phyloP scores from a whole-genome alignment of 2,888 invertebrate genomes.

The Drosophila tanythrix region DNA sequence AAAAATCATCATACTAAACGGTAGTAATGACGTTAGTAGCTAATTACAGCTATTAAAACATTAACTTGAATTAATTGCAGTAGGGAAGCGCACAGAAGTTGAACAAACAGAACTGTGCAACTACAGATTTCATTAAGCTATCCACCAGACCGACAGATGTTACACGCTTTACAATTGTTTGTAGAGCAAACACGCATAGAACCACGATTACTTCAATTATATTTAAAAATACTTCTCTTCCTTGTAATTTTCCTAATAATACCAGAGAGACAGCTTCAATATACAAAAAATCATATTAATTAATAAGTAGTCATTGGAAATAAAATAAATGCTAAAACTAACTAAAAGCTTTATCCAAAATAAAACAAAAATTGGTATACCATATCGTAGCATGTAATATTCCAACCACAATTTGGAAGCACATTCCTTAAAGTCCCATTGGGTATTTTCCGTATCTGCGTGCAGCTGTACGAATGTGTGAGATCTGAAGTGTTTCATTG shows the following conservation, averaged over 20 bases:
- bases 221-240: neutral
- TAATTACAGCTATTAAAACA: slow-evolving; percentile 14
- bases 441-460: neutral
- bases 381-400: neutral
- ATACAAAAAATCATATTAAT: neutral
- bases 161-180: slow-evolving; percentile 4
- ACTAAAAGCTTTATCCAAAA: neutral
- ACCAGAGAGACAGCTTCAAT: neutral
- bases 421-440: neutral
- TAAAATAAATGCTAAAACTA: neutral
- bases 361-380: too few relatives aligned
- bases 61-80: slow-evolving; percentile 15
- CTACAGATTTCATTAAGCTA: slow-evolving; percentile 21
- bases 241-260: neutral
- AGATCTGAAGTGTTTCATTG: slow-evolving; percentile 38
- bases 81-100: neutral
- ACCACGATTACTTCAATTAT: neutral
- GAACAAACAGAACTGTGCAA: slow-evolving; percentile 10
- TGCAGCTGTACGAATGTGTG: slow-evolving; percentile 2
- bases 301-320: neutral
- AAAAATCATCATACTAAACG: neutral
- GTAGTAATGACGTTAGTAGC: neutral
- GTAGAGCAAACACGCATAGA: slow-evolving; percentile 6
- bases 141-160: slow-evolving; percentile 20
- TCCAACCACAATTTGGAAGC: neutral